A percentile compares a stretch with the other conserved stretches of the same genome.
Evolutionary conservation across 2,113 vertebrate genomes (phyloP).

Genomic region (Percopsis transmontana): DNA sequence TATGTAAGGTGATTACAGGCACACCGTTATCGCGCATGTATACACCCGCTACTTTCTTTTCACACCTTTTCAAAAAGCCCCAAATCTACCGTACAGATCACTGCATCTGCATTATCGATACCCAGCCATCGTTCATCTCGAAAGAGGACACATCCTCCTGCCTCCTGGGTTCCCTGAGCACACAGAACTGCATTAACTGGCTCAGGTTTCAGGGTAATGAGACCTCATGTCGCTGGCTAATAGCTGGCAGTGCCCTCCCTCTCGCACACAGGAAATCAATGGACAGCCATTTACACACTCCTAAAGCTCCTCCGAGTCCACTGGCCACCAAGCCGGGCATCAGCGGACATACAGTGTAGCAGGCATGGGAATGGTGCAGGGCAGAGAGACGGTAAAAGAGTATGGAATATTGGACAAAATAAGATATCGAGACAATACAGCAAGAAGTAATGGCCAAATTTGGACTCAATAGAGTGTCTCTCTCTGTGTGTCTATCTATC

Average conservation of each 20-base stretch:
- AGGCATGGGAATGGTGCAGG: slow-evolving; percentile 8
- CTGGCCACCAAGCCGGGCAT: slow-evolving; percentile 27
- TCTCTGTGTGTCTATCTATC: too few species aligned
- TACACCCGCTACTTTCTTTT: too few species aligned
- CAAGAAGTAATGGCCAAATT: neutral
- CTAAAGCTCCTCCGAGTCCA: slow-evolving; percentile 27
- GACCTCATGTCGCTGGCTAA: slow-evolving; percentile 53
- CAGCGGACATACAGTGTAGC: neutral
- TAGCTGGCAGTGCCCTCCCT: slow-evolving; percentile 43
- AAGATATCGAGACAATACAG: neutral
- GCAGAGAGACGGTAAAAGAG: slow-evolving; percentile 11
- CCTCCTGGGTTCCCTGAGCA: slow-evolving; percentile 12
- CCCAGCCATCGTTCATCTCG: neutral
- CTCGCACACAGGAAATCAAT: slow-evolving; percentile 56
- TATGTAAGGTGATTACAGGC: too few species aligned
- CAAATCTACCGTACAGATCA: too few species aligned
- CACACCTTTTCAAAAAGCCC: too few species aligned
- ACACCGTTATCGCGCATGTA: too few species aligned
- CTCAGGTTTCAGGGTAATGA: slow-evolving; percentile 44
- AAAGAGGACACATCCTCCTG: neutral
- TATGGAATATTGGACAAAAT: neutral
- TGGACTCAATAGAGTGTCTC: too few species aligned
- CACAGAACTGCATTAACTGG: slow-evolving; percentile 53
- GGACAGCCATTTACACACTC: slow-evolving; percentile 57
- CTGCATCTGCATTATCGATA: neutral